phyloP scores from a whole-genome alignment of 2,888 invertebrate species.

The Drosophila histrio region DNA sequence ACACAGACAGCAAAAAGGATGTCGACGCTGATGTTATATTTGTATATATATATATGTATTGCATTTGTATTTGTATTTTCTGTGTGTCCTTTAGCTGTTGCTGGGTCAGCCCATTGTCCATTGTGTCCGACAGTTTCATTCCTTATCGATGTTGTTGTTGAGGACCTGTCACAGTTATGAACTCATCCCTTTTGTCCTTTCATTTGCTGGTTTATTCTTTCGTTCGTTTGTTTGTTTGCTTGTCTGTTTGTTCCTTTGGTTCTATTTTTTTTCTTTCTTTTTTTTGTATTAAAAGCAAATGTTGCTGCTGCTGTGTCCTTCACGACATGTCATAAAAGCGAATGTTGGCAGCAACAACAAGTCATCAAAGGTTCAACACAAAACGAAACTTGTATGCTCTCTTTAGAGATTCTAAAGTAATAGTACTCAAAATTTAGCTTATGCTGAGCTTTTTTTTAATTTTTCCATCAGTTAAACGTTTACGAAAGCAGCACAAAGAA shows the following conservation, averaged over 20 bases:
- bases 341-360: conserved; percentile 22
- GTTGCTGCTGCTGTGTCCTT: conserved; percentile 56
- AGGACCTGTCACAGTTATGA: conserved; percentile 11
- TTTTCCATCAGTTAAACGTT: neutral
- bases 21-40: conserved; percentile 60
- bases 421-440: neutral
- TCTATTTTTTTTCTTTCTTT: conserved; percentile 41
- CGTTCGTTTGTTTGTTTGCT: conserved; percentile 11
- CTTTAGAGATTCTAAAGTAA: neutral
- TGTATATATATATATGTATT: neutral
- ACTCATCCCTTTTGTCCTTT: conserved; percentile 39
- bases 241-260: conserved; percentile 26
- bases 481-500: too few species aligned
- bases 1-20: conserved; percentile 77
- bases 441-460: neutral
- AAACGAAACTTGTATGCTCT: conserved; percentile 33
- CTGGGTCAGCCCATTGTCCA: conserved; percentile 70
- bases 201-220: neutral
- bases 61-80: neutral
- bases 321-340: conserved; percentile 68
- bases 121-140: conserved; percentile 53
- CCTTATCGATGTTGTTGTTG: conserved; percentile 66
- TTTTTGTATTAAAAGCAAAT: conserved; percentile 58
- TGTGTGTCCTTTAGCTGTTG: conserved; percentile 36
- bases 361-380: neutral